Evolutionary conservation across 2,888 invertebrate species (phyloP).

Genomic region (Luperina testacea): DNA sequence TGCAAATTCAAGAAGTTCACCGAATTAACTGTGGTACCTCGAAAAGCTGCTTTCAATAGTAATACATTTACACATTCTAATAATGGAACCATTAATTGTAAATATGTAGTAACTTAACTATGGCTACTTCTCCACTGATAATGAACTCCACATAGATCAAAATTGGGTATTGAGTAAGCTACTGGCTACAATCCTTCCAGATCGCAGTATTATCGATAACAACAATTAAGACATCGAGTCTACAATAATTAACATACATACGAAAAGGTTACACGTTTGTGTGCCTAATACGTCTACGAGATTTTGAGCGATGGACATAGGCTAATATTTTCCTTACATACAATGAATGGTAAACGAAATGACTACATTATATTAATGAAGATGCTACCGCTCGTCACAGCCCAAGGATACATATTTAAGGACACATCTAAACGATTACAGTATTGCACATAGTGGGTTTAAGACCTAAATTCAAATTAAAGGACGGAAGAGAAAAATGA

Average conservation of each 20-base stretch:
- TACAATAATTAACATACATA: constrained; percentile 53
- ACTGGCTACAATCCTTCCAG: constrained; percentile 33
- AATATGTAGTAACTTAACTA: constrained; percentile 41
- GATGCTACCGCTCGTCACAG: constrained; percentile 73
- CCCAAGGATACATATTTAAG: constrained; percentile 77
- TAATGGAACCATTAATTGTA: constrained; percentile 37
- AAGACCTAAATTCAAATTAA: constrained; percentile 72
- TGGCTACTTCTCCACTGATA: constrained; percentile 38
- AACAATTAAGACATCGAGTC: constrained; percentile 49
- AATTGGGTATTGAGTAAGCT: constrained; percentile 34
- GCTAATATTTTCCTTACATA: constrained; percentile 63
- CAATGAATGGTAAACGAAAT: constrained; percentile 52
- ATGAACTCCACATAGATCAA: constrained; percentile 24
- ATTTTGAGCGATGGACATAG: constrained; percentile 68
- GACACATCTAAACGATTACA: constrained; percentile 73
- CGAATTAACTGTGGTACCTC: constrained; percentile 11
- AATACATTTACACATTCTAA: constrained; percentile 26
- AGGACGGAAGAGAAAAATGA: constrained; percentile 86
- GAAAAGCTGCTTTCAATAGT: constrained; percentile 26
- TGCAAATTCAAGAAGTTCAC: constrained; percentile 20
- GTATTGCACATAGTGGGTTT: constrained; percentile 50
- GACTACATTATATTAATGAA: constrained; percentile 36
- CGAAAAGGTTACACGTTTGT: constrained; percentile 47
- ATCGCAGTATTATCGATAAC: constrained; percentile 52
- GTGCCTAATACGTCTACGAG: constrained; percentile 63